These are phyloP conservation scores for Parnassius glacialis DNA, from an alignment of 2,888 invertebrate genomes.

Conservation along the genomic window DNA sequence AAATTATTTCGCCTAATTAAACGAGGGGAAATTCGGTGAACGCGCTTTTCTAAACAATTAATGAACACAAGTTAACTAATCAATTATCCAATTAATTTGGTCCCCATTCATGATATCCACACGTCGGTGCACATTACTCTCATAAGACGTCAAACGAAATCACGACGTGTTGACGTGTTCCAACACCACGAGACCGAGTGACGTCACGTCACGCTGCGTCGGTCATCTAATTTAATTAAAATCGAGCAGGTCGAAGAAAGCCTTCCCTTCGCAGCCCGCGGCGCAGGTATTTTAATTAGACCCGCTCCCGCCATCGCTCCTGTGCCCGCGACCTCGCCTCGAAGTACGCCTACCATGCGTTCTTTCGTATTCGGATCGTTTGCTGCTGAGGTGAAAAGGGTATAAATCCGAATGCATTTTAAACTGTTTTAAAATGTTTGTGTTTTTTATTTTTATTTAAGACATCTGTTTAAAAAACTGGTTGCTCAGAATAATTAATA, in stretches of 20 bases:
- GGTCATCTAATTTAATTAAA: constrained; percentile 42
- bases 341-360: constrained; percentile 24
- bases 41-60: neutral
- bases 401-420: neutral
- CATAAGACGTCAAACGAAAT: neutral
- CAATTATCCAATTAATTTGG: constrained; percentile 1
- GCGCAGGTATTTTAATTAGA: constrained; percentile 53
- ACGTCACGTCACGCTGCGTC: constrained; percentile 21
- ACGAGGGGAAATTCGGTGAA: too few species aligned
- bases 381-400: neutral
- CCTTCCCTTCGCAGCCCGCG: constrained; percentile 28
- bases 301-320: constrained; percentile 31
- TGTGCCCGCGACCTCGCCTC: constrained; percentile 13
- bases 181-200: constrained; percentile 24
- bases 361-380: constrained; percentile 12
- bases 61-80: neutral
- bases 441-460: neutral
- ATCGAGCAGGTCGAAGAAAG: constrained; percentile 21
- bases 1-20: too few species aligned
- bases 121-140: neutral
- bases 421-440: neutral
- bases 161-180: neutral
- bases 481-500: too few species aligned
- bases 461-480: too few species aligned
- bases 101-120: neutral